Evolutionary conservation across 2,888 invertebrate species (phyloP).

Genomic region (Chrysopilus asiliformis): DNA sequence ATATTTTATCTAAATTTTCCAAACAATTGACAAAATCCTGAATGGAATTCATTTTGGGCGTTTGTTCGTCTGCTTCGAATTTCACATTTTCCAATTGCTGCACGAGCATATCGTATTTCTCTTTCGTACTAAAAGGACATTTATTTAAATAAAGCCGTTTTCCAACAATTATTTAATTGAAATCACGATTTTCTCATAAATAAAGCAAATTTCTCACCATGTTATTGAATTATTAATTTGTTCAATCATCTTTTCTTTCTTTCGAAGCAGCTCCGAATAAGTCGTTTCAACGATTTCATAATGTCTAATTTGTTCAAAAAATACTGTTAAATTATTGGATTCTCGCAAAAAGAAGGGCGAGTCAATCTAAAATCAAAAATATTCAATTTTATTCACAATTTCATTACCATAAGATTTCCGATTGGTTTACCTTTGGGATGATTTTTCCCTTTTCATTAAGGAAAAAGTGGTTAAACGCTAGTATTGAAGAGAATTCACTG

Average conservation of each 20-base stretch:
- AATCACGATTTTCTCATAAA: too few species aligned
- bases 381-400: constrained; percentile 1
- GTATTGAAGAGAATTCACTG: too few species aligned
- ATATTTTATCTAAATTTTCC: constrained; percentile 28
- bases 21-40: constrained; percentile 29
- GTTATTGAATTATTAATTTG: constrained; percentile 29
- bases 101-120: too few species aligned
- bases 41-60: constrained; percentile 25
- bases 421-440: constrained; percentile 26
- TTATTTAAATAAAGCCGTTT: too few species aligned
- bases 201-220: too few species aligned
- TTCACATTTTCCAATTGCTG: too few species aligned
- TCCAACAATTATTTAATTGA: too few species aligned
- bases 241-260: constrained; percentile 29
- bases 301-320: constrained; percentile 31
- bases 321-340: constrained; percentile 29
- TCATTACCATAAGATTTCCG: constrained; percentile 13
- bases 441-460: constrained; percentile 28
- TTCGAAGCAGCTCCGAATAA: constrained; percentile 25
- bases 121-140: too few species aligned
- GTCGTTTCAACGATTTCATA: constrained; percentile 29
- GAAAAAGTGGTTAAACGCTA: constrained; percentile 28
- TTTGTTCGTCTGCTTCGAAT: constrained; percentile 26
- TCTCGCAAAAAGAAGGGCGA: constrained; percentile 32
- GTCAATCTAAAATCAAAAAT: constrained; percentile 19